These are phyloP conservation scores for Ophthalmolycus amberensis DNA, from an alignment of 2,113 vertebrate genomes.

Conservation along the genomic window DNA sequence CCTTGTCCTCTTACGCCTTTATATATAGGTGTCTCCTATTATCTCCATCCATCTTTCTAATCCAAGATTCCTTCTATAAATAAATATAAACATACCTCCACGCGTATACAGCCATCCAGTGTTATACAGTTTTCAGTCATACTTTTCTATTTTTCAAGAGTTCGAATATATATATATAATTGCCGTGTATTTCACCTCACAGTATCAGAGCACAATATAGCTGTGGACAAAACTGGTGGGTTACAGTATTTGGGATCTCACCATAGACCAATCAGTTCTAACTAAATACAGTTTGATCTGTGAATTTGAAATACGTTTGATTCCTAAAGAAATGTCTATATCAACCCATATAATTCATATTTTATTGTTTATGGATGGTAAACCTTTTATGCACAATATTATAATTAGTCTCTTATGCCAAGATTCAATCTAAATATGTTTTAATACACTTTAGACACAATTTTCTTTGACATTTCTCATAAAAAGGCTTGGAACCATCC, in stretches of 20 bases:
- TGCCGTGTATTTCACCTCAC: slow-evolving; percentile 7
- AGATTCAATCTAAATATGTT: too few species aligned
- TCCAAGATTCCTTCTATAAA: slow-evolving; percentile 43
- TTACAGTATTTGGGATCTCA: slow-evolving; percentile 13
- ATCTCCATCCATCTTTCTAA: slow-evolving; percentile 24
- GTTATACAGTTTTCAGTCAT: background rate
- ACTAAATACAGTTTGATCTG: background rate
- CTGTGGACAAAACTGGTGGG: background rate
- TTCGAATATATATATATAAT: slow-evolving; percentile 18
- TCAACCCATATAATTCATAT: background rate
- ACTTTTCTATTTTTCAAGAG: slow-evolving; percentile 25
- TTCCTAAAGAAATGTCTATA: background rate
- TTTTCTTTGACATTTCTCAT: too few species aligned
- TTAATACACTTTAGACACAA: too few species aligned
- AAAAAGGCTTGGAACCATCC: too few species aligned
- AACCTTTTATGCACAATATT: background rate
- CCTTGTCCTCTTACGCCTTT: slow-evolving; percentile 10
- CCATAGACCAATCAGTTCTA: slow-evolving; percentile 10
- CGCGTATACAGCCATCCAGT: background rate
- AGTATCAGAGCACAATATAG: slow-evolving; percentile 11
- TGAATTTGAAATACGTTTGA: too few species aligned
- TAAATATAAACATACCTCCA: slow-evolving; percentile 27
- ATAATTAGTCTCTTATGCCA: background rate
- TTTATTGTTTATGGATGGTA: background rate
- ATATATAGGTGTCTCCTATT: slow-evolving; percentile 18